Percentiles rank a stretch among this genome's conserved stretches.
Conservation (phyloP, 2,888 invertebrate species). For the Agriotes lineatus region DNA sequence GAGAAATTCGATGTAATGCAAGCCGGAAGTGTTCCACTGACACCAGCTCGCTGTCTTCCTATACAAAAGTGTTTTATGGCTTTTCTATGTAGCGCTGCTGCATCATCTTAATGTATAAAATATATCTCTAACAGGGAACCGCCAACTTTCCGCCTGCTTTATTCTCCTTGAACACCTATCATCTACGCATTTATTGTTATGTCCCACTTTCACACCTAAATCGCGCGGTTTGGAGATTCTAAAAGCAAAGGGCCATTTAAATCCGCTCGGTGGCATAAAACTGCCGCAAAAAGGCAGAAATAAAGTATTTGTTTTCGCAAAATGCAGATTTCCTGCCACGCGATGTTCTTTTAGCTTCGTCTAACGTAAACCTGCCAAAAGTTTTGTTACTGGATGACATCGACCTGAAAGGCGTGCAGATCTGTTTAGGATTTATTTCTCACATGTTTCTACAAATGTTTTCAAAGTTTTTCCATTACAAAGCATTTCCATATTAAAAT, state of each 20-base stretch:
- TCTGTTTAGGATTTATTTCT: conserved; percentile 34
- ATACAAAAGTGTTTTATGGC: conserved; percentile 35
- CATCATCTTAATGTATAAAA: conserved; percentile 33
- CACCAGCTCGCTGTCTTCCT: conserved; percentile 27
- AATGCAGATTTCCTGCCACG: neutral
- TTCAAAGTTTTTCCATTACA: conserved; percentile 39
- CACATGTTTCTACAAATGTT: conserved; percentile 29
- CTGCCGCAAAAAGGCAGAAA: neutral
- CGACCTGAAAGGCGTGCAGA: conserved; percentile 32
- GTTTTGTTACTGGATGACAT: conserved; percentile 29
- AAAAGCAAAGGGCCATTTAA: neutral
- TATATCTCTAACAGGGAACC: conserved; percentile 5
- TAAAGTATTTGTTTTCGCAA: neutral
- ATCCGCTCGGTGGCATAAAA: neutral
- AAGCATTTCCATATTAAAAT: conserved; percentile 40
- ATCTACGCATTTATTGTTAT: neutral
- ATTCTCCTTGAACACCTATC: conserved; percentile 3
- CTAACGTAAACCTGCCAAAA: conserved; percentile 22
- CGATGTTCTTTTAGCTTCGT: neutral
- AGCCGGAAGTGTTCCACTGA: conserved; percentile 26
- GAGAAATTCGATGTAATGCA: conserved; percentile 29
- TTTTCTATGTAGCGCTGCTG: conserved; percentile 28
- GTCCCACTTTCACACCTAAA: neutral
- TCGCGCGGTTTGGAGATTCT: neutral
- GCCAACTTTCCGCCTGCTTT: neutral